These are phyloP conservation scores for Eulithis prunata DNA, from an alignment of 2,888 invertebrate species.

Conservation along the genomic window DNA sequence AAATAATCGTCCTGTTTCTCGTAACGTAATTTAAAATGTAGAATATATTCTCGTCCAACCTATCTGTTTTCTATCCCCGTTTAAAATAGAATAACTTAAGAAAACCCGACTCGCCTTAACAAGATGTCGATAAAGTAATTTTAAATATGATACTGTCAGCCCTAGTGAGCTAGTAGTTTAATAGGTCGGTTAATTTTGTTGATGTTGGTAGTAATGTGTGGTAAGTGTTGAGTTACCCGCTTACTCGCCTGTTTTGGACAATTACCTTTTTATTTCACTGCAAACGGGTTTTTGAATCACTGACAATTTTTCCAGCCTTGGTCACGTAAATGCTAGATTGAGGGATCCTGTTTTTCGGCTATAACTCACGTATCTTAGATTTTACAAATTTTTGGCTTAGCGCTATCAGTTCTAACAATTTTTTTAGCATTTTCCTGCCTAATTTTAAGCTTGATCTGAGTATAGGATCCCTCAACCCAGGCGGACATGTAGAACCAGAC, in stretches of 20 bases:
- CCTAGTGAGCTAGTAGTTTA: conserved; percentile 36
- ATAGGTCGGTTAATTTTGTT: conserved; percentile 28
- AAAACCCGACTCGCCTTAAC: conserved; percentile 11
- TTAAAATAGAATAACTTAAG: neutral
- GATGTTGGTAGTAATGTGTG: conserved; percentile 9
- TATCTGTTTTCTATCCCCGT: neutral
- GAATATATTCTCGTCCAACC: neutral
- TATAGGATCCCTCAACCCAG: no score
- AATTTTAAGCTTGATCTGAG: no score
- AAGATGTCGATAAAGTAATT: conserved; percentile 64
- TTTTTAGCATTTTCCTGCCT: no score
- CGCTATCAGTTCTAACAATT: no score
- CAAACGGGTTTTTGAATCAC: neutral
- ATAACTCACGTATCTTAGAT: no score
- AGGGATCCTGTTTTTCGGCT: no score
- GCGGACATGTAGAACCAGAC: no score
- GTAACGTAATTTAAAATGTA: neutral
- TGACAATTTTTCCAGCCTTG: no score
- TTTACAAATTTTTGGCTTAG: no score
- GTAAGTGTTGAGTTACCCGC: conserved; percentile 21
- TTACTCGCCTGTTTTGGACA: neutral
- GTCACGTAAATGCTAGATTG: no score
- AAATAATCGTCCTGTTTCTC: neutral
- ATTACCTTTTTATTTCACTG: neutral
- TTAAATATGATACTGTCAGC: conserved; percentile 42